phyloP scores from a whole-genome alignment of 2,888 invertebrate species.

The Oscheius sp. region DNA sequence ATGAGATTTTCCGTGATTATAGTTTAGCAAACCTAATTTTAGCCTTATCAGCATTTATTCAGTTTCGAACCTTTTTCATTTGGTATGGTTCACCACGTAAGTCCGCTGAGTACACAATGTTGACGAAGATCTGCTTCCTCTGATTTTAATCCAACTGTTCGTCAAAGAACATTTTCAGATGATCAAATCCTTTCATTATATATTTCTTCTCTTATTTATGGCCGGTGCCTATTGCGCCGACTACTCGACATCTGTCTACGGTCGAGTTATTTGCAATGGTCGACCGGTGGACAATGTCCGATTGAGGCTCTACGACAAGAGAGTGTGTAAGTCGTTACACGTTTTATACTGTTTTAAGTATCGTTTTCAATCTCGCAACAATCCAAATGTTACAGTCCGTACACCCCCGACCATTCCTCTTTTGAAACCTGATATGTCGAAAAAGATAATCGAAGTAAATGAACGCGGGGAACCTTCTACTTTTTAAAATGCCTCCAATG shows the following conservation, averaged over 20 bases:
- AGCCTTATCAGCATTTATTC: background rate
- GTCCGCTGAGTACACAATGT: too few species aligned
- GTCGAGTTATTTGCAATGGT: constrained; percentile 19
- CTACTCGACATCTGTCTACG: constrained; percentile 25
- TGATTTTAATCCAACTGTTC: background rate
- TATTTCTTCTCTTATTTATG: constrained; percentile 3
- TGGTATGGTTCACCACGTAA: background rate
- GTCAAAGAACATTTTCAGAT: background rate
- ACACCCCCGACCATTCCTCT: too few species aligned
- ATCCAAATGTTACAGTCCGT: too few species aligned
- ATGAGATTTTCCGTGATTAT: background rate
- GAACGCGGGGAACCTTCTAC: too few species aligned
- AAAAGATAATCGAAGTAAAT: too few species aligned
- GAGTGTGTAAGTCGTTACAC: constrained; percentile 9
- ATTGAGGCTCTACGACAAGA: constrained; percentile 24
- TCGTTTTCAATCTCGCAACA: too few species aligned
- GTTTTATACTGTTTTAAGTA: too few species aligned
- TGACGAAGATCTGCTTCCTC: background rate
- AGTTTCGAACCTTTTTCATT: too few species aligned
- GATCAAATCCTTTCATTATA: constrained; percentile 13
- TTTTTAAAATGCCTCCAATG: too few species aligned
- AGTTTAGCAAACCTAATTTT: background rate
- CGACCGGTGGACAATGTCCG: constrained; percentile 18
- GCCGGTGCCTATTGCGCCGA: background rate
- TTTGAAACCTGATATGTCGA: too few species aligned